Evolutionary conservation across 35 echinoderm and acorn worm species (phyloP), one percentile per base, ranked within the genome.

Genomic region (Hemicentrotus pulcherrimus): DNA sequence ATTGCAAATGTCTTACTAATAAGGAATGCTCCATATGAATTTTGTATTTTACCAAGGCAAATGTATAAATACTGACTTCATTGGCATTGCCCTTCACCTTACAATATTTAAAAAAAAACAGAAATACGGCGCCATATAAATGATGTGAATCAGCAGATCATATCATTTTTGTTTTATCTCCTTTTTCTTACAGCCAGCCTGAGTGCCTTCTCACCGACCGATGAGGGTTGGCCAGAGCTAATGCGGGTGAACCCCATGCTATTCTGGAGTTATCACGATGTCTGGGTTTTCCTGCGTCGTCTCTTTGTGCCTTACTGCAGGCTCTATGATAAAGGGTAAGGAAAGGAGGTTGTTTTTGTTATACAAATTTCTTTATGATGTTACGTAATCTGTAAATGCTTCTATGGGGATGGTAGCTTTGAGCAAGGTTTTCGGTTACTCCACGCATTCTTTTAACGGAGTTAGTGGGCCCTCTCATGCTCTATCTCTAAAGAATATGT

Each of bases 261-360:
- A 14, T 88, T 96, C 19, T 99, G 98, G 96, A 96, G 88, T 0
- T 99, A 99, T 46, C 98, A 97, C 47, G 97, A 99, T 71, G 97
- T 98, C 8, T 99, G 98, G 98, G 61, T 28, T 24, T 99, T 99
- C 88, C 58, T 99, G 9, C 90, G 98, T 48, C 52, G 61, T 86
- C 87, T 99, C 2, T 96, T 86, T 88, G 89, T 99, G 52, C 96
- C 97, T 70, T 99, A 98, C 88, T 98, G 98, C 92, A 92, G 92
- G 58, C 95, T 99, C 18, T 99, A 99, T 93, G 98, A 99, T 78
- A 97, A 98, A 95, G 98, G 98, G 98, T 99, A 94, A 95, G 96
- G 86, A 18, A 33, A 55, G 10, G 50, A 28, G 22, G 28, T 6
- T 24, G 61, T 70, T 70, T 28, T 70, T 0, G 61, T 16, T 24